These are phyloP conservation scores for Sarcophaga variegata DNA, from an alignment of 2,888 invertebrate species.

Conservation along the genomic window DNA sequence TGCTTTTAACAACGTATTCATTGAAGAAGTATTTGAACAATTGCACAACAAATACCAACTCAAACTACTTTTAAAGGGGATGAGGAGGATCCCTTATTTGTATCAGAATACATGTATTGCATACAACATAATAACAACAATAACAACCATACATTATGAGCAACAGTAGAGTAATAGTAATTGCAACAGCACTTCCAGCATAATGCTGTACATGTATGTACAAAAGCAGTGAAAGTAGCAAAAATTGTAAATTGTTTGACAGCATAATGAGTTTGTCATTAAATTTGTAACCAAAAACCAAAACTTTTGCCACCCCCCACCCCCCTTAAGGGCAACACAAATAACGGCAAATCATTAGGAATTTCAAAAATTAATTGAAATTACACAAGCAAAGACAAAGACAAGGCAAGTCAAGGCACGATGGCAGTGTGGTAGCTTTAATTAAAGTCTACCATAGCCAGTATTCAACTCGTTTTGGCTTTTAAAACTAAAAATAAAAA, in stretches of 20 bases:
- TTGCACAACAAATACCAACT: slow-evolving; percentile 38
- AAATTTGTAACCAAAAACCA: neutral
- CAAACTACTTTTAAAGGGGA: slow-evolving; percentile 14
- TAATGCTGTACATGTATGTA: neutral
- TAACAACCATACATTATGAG: too few species aligned
- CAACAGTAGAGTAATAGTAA: too few species aligned
- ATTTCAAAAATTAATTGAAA: neutral
- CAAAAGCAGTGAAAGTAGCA: neutral
- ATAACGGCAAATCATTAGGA: neutral
- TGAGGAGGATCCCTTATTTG: neutral
- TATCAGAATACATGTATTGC: neutral
- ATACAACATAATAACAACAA: too few species aligned
- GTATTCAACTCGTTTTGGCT: too few species aligned
- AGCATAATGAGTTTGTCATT: slow-evolving; percentile 5
- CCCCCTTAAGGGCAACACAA: neutral
- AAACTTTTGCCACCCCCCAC: too few species aligned
- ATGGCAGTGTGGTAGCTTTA: too few species aligned
- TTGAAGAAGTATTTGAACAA: slow-evolving; percentile 17
- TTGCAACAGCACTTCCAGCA: neutral
- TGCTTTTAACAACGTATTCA: slow-evolving; percentile 1
- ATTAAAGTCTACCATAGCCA: too few species aligned
- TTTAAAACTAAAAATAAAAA: neutral
- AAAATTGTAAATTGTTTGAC: slow-evolving; percentile 8
- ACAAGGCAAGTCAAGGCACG: too few species aligned
- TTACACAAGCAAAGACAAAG: too few species aligned